Evolutionary conservation across 2,113 vertebrate species (phyloP), one percentile per base, ranked within the genome.

Genomic region (Macquaria australasica): DNA sequence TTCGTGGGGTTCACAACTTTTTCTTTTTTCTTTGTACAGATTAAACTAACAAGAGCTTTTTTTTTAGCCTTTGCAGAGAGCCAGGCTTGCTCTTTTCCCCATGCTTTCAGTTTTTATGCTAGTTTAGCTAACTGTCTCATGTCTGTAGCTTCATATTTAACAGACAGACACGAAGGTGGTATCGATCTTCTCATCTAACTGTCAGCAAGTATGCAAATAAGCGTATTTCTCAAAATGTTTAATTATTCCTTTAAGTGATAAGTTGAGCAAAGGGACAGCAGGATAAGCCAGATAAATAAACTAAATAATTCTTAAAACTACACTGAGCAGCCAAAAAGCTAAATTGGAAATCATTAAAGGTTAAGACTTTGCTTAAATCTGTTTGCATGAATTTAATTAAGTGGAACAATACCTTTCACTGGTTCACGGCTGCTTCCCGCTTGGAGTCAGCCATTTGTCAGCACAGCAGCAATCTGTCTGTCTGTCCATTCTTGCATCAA

Each of bases 361-460:
- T 83, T 39, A 45, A n/a, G 43, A 82, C 67, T 74, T 77, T 72
- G 55, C 31, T 62, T 18, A 66, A 84, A 89, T 56, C 31, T 87
- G 72, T 89, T 63, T 78, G 79, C 56, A 73, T 87, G 59, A 77
- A 82, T 87, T 63, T 63, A 75, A 90, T 75, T 64, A 84, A 71
- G 53, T 25, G 51, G 43, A 73, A 82, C 31, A 82, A 87, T 92
- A 96, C 95, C 94, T 95, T 87, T 77, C 68, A 74, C 45, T 69
- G 84, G 71, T 87, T 88, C 67, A 70, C 39, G 28, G 83, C 84
- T 48, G 84, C 81, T 78, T 86, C 67, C 55, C 15, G 55, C 56
- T 85, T 71, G 82, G 34, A 90, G 79, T 83, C 85, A 72, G 76
- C 23, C 18, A 56, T 85, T 86, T 83, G 64, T 87, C 86, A 77